Base-by-base conservation (phyloP, 1,140 invertebrate species). In the Calliopsis andreniformis region DNA sequence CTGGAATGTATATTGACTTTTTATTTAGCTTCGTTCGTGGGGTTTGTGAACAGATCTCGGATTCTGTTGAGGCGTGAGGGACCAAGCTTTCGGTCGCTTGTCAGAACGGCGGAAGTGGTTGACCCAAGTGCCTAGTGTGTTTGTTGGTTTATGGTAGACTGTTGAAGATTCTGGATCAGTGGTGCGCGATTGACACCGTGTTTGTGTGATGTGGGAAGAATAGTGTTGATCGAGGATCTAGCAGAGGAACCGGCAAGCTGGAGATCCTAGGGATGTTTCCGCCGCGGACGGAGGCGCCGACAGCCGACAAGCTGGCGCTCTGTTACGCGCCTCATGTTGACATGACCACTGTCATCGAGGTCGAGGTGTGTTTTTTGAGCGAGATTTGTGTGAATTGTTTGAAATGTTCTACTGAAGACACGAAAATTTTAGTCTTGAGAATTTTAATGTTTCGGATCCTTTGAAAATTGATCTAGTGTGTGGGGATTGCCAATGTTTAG, bases 261-360 rank as follows among this genome's bases (percentile, higher is more conserved):
- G 91, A 92, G 91, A 86, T 92, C 71, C 84, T 92, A 67, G 91
- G 89, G 78, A 91, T 92, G 91, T 92, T 92, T 82, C 91, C 92
- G 47, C 91, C 91, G 87, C 91, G 92, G 51, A 90, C 89, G 79
- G 92, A 92, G 75, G 89, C 91, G 86, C 86, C 91, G 56, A 91
- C 87, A 77, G 90, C 88, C 59, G 91, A 92, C 86, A 92, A 92
- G 87, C 86, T 92, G 85, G 89, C 92, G 82, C 88, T 92, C 82
- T 92, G 92, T 83, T 92, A 92, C 86, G 91, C 91, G 62, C 90
- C 92, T 4, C 91, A 92, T 75, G 91, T 92, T 73, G 91, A 92
- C 78, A 92, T 92, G 91, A 89, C 90, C 61, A 90, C 90, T 53
- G 91, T 92, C 78, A 92, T 92, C 85, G 90, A 92, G 84, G 87